Base-by-base conservation (phyloP, 2,113 vertebrate species). In the Fulmarus glacialis region DNA sequence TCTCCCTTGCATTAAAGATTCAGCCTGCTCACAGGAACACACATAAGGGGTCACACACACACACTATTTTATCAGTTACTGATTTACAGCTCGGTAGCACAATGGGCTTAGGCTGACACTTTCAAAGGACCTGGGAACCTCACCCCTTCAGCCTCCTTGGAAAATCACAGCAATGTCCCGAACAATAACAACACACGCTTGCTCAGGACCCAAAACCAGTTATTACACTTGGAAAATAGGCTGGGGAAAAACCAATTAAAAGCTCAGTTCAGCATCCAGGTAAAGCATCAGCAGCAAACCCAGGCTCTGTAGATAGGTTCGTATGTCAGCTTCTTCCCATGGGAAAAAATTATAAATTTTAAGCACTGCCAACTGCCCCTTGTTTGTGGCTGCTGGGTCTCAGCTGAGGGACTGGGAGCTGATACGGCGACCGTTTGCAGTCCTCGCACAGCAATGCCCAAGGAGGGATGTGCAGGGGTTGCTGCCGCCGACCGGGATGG, bases 1-100 rank as follows among this genome's bases (percentile, higher is more conserved):
- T 96, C 96, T 93, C 42, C 71, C 73, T 55, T 15, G 73, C 95
- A 96, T 96, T 96, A 96, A 95, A 97, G 96, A 97, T 94, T 93
- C 96, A 95, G 82, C 67, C 68, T 45, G 92, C 88, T 92, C 75
- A 6, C 47, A 19, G 63, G 34, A 68, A 90, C 80, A 83, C 88
- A 42, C 79, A 11, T 5, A 21, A 62, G 60, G 67, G 88, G 53
- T 72, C 85, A 45, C 90, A 75, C 83, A 59, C 47, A 13, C 64
- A 53, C 55, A 58, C 56, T 40, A 42, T 87, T 93, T 92, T 92
- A 95, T 84, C 90, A 77, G 88, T 78, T 34, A 45, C 95, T 87
- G 92, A 90, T 93, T 95, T 92, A 90, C 77, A 86, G 82, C 80
- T n/a, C 38, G 92, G 92, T 79, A 89, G 87, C 90, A 87, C 92